Percentiles rank a stretch among this genome's conserved stretches.
These are phyloP conservation scores for Torymus texanus DNA, from an alignment of 2,888 invertebrate species.

Conservation along the genomic window DNA sequence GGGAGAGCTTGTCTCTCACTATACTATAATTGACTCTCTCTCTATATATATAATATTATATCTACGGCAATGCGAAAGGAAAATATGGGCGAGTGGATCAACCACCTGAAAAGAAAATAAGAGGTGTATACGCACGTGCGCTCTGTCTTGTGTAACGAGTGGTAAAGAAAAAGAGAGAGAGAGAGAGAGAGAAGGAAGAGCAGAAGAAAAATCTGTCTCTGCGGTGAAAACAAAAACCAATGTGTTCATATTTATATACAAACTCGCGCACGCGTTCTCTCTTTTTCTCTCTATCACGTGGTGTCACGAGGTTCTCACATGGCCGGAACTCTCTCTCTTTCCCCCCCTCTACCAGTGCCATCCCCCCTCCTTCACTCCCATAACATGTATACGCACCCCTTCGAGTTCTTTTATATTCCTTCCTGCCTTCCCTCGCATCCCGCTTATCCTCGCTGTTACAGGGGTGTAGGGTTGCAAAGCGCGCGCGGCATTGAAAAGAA, in stretches of 20 bases:
- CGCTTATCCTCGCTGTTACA: background rate
- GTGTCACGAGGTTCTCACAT: slow-evolving; percentile 38
- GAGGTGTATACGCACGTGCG: too few relatives aligned
- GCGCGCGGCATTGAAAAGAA: too few relatives aligned
- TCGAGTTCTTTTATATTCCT: background rate
- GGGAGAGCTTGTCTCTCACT: background rate
- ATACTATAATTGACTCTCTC: too few relatives aligned
- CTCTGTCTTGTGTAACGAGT: too few relatives aligned
- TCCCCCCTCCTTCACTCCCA: background rate
- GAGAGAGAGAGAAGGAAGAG: too few relatives aligned
- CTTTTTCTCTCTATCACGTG: slow-evolving; percentile 47
- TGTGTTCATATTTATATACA: too few relatives aligned
- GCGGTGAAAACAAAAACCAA: background rate
- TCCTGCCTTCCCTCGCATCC: background rate
- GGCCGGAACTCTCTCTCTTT: slow-evolving; percentile 1
- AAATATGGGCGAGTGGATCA: background rate
- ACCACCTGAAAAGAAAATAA: slow-evolving; percentile 30
- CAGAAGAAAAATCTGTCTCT: too few relatives aligned
- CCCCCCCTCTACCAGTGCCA: background rate
- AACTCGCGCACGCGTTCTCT: background rate
- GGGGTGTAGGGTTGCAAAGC: too few relatives aligned
- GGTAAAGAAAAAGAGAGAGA: too few relatives aligned
- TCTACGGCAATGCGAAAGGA: background rate
- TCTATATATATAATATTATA: too few relatives aligned
- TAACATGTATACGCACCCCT: background rate